Evolutionary conservation across 2,797 vertebrate species (phyloP), one percentile per base, ranked within the genome.

Genomic region (Peromyscus melanophrys): DNA sequence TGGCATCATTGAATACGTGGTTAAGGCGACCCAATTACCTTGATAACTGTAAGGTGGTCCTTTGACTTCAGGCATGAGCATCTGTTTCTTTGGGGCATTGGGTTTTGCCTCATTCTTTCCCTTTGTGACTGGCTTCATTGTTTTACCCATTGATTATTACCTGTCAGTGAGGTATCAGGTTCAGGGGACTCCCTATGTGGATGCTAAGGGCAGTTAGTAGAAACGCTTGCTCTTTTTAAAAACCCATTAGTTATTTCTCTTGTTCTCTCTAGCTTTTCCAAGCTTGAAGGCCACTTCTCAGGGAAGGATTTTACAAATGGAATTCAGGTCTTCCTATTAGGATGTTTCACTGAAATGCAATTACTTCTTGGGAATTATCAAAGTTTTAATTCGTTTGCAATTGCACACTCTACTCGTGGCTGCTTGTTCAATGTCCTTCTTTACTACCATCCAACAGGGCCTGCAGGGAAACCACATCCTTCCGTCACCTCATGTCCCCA

Each of bases 361-460:
- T 91, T 82, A 82, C 73, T 95, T 95, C 65, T 46, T 84, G 46
- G 46, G 89, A 73, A 6, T 8, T 83, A 34, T 78, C 69, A 91
- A n/a, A 13, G n/a, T 29, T 95, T 92, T 31, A 97, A 82, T 84
- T 92, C 87, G 81, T 73, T 95, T 88, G 80, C 2, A 81, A 61
- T 49, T 40, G 6, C 8, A 69, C 16, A 34, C 12, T 69, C 61
- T 71, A 93, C 85, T 61, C 75, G 40, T 37, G 65, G 65, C 49
- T 90, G 77, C 73, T 73, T 94, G 52, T 19, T 89, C 75, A 76
- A 37, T 80, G 52, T 40, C 55, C 43, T 21, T 61, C 52, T 84
- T 94, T 80, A n/a, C 19, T 25, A 25, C 29, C 46, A 34, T 46
- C 37, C 27, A 57, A 16, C 75, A 92, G 77, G 13, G 12, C 40